Evolutionary conservation across 2,113 vertebrate genomes (phyloP).

Genomic region (Castor canadensis): DNA sequence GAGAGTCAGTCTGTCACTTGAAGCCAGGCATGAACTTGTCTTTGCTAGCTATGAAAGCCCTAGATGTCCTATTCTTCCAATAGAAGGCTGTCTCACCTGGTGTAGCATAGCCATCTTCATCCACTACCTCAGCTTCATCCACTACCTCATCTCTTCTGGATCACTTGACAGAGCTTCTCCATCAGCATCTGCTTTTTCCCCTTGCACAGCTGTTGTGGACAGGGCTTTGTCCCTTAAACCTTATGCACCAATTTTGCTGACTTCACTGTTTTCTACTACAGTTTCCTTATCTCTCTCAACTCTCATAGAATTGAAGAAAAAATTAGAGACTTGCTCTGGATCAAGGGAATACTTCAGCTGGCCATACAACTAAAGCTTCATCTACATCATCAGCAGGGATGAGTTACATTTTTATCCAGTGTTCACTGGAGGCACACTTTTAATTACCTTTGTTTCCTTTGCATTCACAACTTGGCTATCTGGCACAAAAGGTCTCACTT

Average conservation of each 20-base stretch:
- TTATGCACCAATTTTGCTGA: background rate
- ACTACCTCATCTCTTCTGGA: too few relatives aligned
- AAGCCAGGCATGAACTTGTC: background rate
- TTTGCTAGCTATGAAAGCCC: background rate
- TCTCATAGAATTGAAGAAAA: too few relatives aligned
- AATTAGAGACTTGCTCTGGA: too few relatives aligned
- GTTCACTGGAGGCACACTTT: background rate
- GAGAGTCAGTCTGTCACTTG: background rate
- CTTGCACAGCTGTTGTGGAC: background rate
- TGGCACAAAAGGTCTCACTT: background rate
- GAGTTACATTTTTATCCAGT: background rate
- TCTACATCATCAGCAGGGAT: too few relatives aligned
- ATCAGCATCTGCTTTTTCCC: background rate
- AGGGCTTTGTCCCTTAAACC: background rate
- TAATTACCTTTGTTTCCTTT: background rate
- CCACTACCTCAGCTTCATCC: too few relatives aligned
- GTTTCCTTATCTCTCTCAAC: too few relatives aligned
- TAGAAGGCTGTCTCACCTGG: background rate
- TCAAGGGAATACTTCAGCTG: background rate
- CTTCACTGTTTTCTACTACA: background rate
- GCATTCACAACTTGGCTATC: background rate
- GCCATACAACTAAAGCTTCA: background rate
- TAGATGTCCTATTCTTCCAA: background rate
- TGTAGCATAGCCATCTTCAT: too few relatives aligned
- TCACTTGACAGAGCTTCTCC: background rate